phyloP scores from a whole-genome alignment of 2,113 vertebrate genomes.

The Pelusios castaneus region DNA sequence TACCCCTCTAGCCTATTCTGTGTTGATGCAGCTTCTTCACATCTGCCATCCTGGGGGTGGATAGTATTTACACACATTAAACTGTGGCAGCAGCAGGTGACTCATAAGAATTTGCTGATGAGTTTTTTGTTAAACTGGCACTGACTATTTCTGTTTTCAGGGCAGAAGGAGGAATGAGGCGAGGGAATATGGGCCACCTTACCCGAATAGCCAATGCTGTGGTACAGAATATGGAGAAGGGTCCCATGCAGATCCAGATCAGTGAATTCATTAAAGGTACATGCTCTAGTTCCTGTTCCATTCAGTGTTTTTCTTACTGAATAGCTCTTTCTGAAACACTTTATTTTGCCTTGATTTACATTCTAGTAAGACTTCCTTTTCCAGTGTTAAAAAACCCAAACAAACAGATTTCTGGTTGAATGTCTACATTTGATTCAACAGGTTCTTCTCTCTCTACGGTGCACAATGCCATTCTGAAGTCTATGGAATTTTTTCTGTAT shows the following conservation, averaged over 20 bases:
- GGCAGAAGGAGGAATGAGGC: constrained; percentile 89
- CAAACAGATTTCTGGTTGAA: not conserved
- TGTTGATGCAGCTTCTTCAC: not conserved
- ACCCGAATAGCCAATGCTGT: constrained; percentile 95
- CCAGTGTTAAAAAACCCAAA: not conserved
- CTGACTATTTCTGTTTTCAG: constrained; percentile 65
- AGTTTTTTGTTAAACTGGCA: accelerated
- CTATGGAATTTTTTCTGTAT: not conserved
- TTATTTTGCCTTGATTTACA: accelerated
- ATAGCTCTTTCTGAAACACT: not conserved
- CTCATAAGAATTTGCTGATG: accelerated
- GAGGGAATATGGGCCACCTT: constrained; percentile 97
- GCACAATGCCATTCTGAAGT: accelerated
- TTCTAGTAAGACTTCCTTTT: not conserved
- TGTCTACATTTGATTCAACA: accelerated
- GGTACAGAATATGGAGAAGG: constrained; percentile 93
- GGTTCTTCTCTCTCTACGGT: not conserved
- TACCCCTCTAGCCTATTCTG: not conserved
- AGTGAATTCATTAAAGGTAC: constrained; percentile 91
- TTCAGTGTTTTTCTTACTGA: accelerated
- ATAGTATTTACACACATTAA: accelerated
- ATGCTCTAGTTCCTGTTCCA: accelerated
- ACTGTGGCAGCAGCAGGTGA: accelerated
- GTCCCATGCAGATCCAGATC: constrained; percentile 87
- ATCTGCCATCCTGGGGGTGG: accelerated